These are phyloP conservation scores for Diaprepes abbreviatus DNA, from an alignment of 2,888 invertebrate genomes.

Conservation along the genomic window DNA sequence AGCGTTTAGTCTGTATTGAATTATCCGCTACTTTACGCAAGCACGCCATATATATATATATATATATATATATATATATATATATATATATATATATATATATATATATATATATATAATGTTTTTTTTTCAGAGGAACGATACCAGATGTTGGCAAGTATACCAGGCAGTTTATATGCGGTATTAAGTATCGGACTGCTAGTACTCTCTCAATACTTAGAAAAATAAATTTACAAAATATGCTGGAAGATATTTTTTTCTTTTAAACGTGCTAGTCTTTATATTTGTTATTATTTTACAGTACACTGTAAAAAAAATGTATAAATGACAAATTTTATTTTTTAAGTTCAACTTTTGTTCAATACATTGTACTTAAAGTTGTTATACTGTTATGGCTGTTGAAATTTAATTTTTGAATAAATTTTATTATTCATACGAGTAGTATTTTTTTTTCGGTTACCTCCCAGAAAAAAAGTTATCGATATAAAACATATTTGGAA, in stretches of 20 bases:
- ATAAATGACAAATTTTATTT: slow-evolving; percentile 2
- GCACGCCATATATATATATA: too few species aligned
- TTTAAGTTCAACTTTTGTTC: slow-evolving; percentile 2
- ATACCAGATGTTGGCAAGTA: slow-evolving; percentile 82
- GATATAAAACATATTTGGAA: too few species aligned
- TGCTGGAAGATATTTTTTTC: slow-evolving; percentile 1
- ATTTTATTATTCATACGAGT: slow-evolving; percentile 22
- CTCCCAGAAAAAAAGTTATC: too few species aligned
- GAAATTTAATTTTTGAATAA: slow-evolving; percentile 27
- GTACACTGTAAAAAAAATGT: neutral
- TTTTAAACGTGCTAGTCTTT: slow-evolving; percentile 9
- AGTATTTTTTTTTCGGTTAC: neutral
- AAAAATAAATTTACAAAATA: slow-evolving; percentile 3
- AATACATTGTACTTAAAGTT: slow-evolving; percentile 29
- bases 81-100: too few species aligned
- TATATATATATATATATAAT: too few species aligned
- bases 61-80: too few species aligned
- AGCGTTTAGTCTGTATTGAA: too few species aligned
- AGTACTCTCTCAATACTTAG: slow-evolving; percentile 67
- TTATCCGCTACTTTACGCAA: too few species aligned
- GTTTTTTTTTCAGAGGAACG: slow-evolving; percentile 85
- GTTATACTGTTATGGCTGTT: slow-evolving; percentile 28
- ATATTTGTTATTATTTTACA: slow-evolving; percentile 7
- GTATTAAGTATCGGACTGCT: slow-evolving; percentile 80
- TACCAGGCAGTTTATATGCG: slow-evolving; percentile 83